Evolutionary conservation across 2,888 invertebrate species (phyloP).

Genomic region (Octodonta nipae): DNA sequence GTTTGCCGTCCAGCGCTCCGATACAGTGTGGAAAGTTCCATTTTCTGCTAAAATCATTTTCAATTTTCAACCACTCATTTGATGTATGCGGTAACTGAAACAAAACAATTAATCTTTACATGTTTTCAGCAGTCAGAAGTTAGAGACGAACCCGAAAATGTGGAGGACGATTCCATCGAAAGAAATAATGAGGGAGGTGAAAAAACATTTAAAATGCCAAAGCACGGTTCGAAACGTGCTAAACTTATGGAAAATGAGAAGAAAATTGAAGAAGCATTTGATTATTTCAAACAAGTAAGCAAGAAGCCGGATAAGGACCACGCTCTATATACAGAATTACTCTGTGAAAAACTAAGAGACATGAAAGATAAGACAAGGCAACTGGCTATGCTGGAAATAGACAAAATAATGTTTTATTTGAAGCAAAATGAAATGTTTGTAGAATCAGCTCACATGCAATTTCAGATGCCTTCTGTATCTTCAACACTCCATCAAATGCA

Average conservation of each 20-base stretch:
- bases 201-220: constrained; percentile 1
- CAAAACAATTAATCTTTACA: neutral
- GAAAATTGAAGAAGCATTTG: constrained; percentile 4
- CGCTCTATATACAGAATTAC: constrained; percentile 6
- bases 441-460: neutral
- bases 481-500: constrained; percentile 3
- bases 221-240: neutral
- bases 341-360: constrained; percentile 7
- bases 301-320: constrained; percentile 2
- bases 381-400: constrained; percentile 10
- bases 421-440: constrained; percentile 4
- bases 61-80: neutral
- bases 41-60: neutral
- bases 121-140: neutral
- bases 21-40: constrained; percentile 1
- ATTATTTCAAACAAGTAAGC: constrained; percentile 2
- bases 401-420: constrained; percentile 8
- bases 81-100: neutral
- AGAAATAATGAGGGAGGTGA: neutral
- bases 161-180: neutral
- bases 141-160: neutral
- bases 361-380: constrained; percentile 6
- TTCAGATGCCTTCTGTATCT: neutral
- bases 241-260: neutral
- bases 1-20: neutral